A percentile compares a stretch with the other conserved stretches of the same genome.
Evolutionary conservation across 2,113 vertebrate genomes (phyloP).

Genomic region (Synchiropus splendidus): DNA sequence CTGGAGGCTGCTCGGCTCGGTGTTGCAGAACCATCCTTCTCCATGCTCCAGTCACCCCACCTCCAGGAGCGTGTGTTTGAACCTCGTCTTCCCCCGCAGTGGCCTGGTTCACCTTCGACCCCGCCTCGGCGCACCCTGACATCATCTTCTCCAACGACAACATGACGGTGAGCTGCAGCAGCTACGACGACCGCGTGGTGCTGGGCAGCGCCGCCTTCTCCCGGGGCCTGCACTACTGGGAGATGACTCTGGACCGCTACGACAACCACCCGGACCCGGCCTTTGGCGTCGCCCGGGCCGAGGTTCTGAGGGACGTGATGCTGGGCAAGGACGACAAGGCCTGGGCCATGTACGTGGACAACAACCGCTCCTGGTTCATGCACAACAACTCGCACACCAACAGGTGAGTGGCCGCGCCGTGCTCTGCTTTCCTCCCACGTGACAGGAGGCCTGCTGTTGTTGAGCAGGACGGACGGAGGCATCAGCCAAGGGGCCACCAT

Average conservation of each 20-base stretch:
- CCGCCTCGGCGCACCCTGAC: slow-evolving; percentile 85
- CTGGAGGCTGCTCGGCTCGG: too few relatives aligned
- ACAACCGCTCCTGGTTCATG: slow-evolving; percentile 99
- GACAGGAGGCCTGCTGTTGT: not conserved
- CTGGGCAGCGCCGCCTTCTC: slow-evolving; percentile 89
- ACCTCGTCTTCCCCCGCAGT: slow-evolving; percentile 65
- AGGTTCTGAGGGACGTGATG: slow-evolving; percentile 95
- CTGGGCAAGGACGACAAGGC: slow-evolving; percentile 98
- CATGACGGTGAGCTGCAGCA: slow-evolving; percentile 95
- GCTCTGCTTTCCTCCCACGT: too few relatives aligned
- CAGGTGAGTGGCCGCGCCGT: too few relatives aligned
- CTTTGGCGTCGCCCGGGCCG: slow-evolving; percentile 82
- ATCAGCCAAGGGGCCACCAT: slow-evolving; percentile 86
- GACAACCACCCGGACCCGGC: slow-evolving; percentile 97
- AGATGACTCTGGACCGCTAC: slow-evolving; percentile 90
- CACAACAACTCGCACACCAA: slow-evolving; percentile 99
- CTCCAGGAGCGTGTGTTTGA: too few relatives aligned
- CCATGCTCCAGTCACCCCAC: too few relatives aligned
- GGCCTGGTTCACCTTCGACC: slow-evolving; percentile 95
- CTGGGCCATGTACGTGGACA: slow-evolving; percentile 99
- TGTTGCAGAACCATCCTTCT: too few relatives aligned
- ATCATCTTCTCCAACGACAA: slow-evolving; percentile 98
- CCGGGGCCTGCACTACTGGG: slow-evolving; percentile 96
- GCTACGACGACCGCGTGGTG: slow-evolving; percentile 94
- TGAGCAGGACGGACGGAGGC: slow-evolving; percentile 84